Percentiles rank a stretch among this genome's conserved stretches.
Conservation (phyloP, 1,140 invertebrate genomes). For the Nephila pilipes region DNA sequence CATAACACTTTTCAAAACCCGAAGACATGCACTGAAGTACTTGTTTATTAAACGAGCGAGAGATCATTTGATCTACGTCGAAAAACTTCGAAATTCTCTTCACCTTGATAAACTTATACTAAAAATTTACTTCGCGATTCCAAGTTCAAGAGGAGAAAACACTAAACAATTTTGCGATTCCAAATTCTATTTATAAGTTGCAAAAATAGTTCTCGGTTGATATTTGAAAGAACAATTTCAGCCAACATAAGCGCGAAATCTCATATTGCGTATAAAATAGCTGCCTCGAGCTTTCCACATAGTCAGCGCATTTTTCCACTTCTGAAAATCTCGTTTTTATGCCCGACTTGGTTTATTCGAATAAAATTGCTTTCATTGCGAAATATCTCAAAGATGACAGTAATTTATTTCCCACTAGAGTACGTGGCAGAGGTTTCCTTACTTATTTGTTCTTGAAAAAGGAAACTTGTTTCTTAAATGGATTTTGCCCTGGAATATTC, state of each 20-base stretch:
- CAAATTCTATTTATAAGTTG: background rate
- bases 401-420: background rate
- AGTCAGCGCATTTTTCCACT: constrained; percentile 7
- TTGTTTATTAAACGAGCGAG: too few species aligned
- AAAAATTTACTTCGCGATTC: too few species aligned
- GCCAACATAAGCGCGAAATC: background rate
- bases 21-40: too few species aligned
- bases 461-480: background rate
- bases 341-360: background rate
- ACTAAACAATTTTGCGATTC: background rate
- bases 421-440: background rate
- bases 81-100: too few species aligned
- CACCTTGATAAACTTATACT: too few species aligned
- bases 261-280: constrained; percentile 6
- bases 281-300: background rate
- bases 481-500: background rate
- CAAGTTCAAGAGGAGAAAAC: background rate
- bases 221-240: background rate
- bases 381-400: constrained; percentile 3
- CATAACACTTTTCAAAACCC: too few species aligned
- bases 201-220: background rate
- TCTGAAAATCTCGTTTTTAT: background rate
- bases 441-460: background rate
- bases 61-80: too few species aligned
- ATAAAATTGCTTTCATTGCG: constrained; percentile 26